These are phyloP conservation scores for Manacus vitellinus DNA, from an alignment of 2,113 vertebrate genomes.

Conservation along the genomic window DNA sequence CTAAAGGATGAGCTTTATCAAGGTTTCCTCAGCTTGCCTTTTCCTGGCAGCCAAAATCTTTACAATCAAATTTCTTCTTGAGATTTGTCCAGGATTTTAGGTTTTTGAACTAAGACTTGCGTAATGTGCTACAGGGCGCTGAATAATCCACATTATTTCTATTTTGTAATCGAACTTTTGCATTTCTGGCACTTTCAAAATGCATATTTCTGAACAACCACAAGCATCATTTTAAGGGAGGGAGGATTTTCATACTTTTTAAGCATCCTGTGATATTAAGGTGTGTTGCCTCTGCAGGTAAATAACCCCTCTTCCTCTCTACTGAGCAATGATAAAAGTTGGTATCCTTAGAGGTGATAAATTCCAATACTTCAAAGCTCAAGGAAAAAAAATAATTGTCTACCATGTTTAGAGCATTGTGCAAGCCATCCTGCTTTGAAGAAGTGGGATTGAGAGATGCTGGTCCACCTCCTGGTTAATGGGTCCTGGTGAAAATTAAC, in stretches of 20 bases:
- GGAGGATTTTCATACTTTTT: background rate
- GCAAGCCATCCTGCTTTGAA: background rate
- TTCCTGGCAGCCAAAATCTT: background rate
- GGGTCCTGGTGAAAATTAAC: background rate
- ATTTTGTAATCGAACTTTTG: background rate
- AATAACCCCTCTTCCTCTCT: rapidly evolving
- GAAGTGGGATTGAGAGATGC: background rate
- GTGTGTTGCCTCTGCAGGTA: background rate
- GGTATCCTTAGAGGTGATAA: background rate
- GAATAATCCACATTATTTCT: background rate
- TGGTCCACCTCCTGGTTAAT: no score
- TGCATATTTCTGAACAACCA: background rate
- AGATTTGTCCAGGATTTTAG: background rate
- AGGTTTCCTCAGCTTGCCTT: background rate
- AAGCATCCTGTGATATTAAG: background rate
- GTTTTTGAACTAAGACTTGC: background rate
- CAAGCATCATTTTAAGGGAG: rapidly evolving
- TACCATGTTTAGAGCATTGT: background rate
- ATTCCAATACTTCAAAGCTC: background rate
- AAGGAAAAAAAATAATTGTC: background rate
- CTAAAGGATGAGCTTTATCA: background rate
- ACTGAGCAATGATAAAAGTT: background rate
- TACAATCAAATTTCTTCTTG: background rate
- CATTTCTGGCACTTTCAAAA: background rate
- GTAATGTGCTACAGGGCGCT: background rate